A percentile compares a stretch with the other conserved stretches of the same genome.
phyloP scores from a whole-genome alignment of 2,113 vertebrate genomes.

The Aphyosemion australe region DNA sequence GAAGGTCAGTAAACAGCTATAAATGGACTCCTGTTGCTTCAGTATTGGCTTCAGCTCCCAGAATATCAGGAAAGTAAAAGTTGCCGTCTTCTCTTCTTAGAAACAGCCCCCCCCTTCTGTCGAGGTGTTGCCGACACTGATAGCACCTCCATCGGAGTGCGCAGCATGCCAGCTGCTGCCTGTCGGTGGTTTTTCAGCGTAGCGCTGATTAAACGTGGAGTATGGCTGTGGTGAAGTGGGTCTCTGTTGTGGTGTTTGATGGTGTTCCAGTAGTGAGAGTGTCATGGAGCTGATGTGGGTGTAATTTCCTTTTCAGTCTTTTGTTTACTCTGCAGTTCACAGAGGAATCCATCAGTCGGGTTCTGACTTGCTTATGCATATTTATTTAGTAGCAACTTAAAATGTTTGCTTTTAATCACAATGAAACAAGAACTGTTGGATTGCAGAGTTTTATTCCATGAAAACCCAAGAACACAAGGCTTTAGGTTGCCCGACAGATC shows the following conservation, averaged over 20 bases:
- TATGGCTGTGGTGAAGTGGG: conserved; percentile 3
- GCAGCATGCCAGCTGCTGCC: conserved; percentile 22
- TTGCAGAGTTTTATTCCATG: too few relatives aligned
- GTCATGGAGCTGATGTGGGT: conserved; percentile 21
- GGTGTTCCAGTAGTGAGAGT: conserved; percentile 8
- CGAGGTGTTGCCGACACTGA: conserved; percentile 6
- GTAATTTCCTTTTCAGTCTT: conserved; percentile 28
- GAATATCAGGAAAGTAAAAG: conserved; percentile 26
- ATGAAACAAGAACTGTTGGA: too few relatives aligned
- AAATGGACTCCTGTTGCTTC: conserved; percentile 28
- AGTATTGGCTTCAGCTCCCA: conserved; percentile 29
- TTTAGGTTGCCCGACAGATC: too few relatives aligned
- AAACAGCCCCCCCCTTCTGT: conserved; percentile 32
- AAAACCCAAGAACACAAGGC: too few relatives aligned
- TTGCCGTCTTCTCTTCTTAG: conserved; percentile 1
- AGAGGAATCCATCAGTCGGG: too few relatives aligned
- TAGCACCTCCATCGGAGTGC: neutral
- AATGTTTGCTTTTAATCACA: too few relatives aligned
- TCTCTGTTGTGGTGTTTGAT: conserved; percentile 6
- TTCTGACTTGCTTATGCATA: too few relatives aligned
- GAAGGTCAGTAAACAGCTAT: conserved; percentile 36
- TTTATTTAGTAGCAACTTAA: too few relatives aligned
- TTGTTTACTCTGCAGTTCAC: conserved; percentile 12
- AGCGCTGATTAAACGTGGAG: conserved; percentile 20
- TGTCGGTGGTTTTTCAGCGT: neutral